Evolutionary conservation across 2,888 invertebrate genomes (phyloP).

Genomic region (Bombyx huttoni): DNA sequence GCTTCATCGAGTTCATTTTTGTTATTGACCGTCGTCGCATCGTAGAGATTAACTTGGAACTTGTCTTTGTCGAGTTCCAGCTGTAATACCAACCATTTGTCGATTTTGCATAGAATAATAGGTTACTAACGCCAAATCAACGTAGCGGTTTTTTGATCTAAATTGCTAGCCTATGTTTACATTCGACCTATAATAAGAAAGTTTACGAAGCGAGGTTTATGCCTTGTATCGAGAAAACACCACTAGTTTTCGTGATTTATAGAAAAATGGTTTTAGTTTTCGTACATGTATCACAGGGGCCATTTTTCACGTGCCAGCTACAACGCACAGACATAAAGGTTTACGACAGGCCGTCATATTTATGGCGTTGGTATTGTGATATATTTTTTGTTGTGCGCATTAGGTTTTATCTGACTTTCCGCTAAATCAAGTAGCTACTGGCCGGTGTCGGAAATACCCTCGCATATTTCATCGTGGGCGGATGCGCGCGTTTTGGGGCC

Average conservation of each 20-base stretch:
- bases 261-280: conserved; percentile 30
- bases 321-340: conserved; percentile 69
- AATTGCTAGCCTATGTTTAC: neutral
- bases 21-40: conserved; percentile 34
- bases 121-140: too few species aligned
- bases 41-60: neutral
- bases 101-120: too few species aligned
- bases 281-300: conserved; percentile 39
- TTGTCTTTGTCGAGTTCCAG: too few species aligned
- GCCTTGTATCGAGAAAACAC: conserved; percentile 24
- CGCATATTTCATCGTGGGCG: conserved; percentile 62
- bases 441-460: conserved; percentile 70
- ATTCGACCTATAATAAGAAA: conserved; percentile 6
- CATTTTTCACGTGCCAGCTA: conserved; percentile 68
- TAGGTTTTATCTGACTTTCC: conserved; percentile 73
- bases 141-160: neutral
- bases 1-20: conserved; percentile 44
- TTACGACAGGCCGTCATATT: conserved; percentile 71
- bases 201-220: conserved; percentile 30
- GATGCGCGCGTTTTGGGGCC: conserved; percentile 65
- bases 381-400: conserved; percentile 72
- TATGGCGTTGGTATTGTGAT: conserved; percentile 68
- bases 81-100: too few species aligned
- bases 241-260: conserved; percentile 21
- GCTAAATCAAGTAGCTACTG: conserved; percentile 73